Evolutionary conservation across 2,797 vertebrate species (phyloP).

Genomic region (Hemitrygon akajei): DNA sequence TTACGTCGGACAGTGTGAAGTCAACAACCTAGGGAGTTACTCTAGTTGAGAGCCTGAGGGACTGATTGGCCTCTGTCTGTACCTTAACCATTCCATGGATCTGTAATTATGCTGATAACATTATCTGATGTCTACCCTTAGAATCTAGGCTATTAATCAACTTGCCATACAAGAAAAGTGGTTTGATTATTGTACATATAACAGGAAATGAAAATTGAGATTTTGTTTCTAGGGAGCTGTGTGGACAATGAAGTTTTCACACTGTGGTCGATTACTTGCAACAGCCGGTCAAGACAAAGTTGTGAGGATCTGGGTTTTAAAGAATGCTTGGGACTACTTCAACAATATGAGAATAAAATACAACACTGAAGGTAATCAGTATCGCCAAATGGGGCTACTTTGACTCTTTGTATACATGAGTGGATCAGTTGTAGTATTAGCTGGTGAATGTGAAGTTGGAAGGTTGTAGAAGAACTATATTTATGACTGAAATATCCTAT

Average conservation of each 20-base stretch:
- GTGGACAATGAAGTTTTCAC: constrained; percentile 99
- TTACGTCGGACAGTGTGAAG: too few relatives aligned
- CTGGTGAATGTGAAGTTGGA: too few relatives aligned
- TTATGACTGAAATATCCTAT: too few relatives aligned
- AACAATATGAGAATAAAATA: constrained; percentile 98
- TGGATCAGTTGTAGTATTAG: too few relatives aligned
- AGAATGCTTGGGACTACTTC: constrained; percentile 95
- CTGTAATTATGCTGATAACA: too few relatives aligned
- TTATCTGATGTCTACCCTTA: not conserved
- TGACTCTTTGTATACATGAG: too few relatives aligned
- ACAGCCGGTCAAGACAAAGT: constrained; percentile 93
- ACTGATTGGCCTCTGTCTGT: too few relatives aligned
- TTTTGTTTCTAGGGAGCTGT: constrained; percentile 77
- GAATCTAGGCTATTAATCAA: not conserved
- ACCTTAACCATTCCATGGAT: too few relatives aligned
- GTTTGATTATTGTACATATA: not conserved
- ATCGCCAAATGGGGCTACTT: not conserved
- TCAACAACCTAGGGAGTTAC: too few relatives aligned
- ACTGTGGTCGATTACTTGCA: constrained; percentile 88
- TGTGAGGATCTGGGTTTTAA: constrained; percentile 96
- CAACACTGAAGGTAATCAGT: constrained; percentile 80
- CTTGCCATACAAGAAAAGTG: too few relatives aligned
- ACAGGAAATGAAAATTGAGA: not conserved
- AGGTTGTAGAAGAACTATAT: too few relatives aligned
- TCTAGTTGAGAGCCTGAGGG: too few relatives aligned